Evolutionary conservation across 2,888 invertebrate species (phyloP).

Genomic region (Ophion obscuratus): DNA sequence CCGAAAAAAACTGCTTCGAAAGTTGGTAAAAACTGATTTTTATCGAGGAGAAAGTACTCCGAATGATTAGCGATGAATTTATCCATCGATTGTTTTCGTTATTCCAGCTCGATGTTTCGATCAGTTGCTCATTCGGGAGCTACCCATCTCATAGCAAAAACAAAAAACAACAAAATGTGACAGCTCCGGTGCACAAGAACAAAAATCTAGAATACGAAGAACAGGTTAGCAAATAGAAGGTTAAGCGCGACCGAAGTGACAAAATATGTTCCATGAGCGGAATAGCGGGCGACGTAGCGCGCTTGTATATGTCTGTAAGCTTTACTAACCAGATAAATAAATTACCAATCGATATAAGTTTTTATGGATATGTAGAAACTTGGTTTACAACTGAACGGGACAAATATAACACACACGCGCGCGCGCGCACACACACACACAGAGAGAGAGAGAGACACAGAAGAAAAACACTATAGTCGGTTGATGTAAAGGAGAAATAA

Average conservation of each 20-base stretch:
- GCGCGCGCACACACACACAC: neutral
- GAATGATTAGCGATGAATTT: neutral
- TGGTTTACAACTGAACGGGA: constrained; percentile 72
- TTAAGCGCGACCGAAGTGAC: constrained; percentile 72
- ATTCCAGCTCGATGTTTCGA: neutral
- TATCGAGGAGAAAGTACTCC: neutral
- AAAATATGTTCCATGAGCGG: constrained; percentile 53
- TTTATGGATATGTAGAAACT: constrained; percentile 71
- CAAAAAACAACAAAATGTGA: constrained; percentile 5
- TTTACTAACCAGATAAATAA: constrained; percentile 75
- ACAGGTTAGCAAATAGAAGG: constrained; percentile 78
- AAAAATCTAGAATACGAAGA: constrained; percentile 30
- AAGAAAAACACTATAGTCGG: constrained; percentile 68
- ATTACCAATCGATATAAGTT: constrained; percentile 74
- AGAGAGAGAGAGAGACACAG: too few species aligned
- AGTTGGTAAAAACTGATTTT: neutral
- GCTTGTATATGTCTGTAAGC: constrained; percentile 74
- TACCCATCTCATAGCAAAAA: neutral
- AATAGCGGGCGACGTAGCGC: constrained; percentile 50
- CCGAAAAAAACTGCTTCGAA: neutral
- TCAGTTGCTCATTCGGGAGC: neutral
- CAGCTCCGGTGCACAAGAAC: constrained; percentile 14
- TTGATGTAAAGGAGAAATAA: constrained; percentile 74
- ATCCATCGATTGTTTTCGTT: neutral
- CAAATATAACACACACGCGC: neutral